phyloP scores from a whole-genome alignment of 2,113 vertebrate species.

The Hemiprocne comata region DNA sequence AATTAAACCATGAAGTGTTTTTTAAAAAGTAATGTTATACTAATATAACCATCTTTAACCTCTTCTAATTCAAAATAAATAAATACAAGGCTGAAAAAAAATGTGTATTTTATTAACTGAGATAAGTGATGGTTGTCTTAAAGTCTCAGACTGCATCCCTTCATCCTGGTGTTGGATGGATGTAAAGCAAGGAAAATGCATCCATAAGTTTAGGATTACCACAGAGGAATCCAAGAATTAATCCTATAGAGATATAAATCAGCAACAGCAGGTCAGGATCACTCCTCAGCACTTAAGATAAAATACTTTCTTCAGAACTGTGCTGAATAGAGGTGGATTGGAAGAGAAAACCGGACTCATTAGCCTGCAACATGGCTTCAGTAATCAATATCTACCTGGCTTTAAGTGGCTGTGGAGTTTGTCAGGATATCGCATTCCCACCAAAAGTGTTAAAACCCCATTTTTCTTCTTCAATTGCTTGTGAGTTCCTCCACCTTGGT shows the following conservation, averaged over 20 bases:
- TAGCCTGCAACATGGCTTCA: not conserved
- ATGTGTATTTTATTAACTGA: not conserved
- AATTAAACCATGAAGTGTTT: not conserved
- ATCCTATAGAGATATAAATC: not conserved
- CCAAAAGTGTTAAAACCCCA: not conserved
- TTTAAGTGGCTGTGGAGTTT: not conserved
- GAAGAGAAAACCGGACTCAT: not conserved
- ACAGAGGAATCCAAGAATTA: not conserved
- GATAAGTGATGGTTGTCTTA: not conserved
- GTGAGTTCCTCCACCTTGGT: not conserved
- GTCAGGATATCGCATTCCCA: not conserved
- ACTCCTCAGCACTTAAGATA: not conserved
- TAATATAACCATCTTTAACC: not conserved
- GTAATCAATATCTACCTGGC: not conserved
- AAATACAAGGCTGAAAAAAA: not conserved
- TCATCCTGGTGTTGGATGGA: not conserved
- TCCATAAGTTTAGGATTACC: not conserved
- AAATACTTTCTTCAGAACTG: not conserved
- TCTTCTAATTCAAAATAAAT: not conserved
- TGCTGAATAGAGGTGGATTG: not conserved
- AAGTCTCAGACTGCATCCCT: not conserved
- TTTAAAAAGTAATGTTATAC: not conserved
- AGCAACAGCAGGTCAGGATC: not conserved
- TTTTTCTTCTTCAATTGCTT: not conserved
- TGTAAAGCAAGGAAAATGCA: not conserved